Conservation (phyloP, 2,888 invertebrate genomes). For the Hirtodrosophila alboralis region DNA sequence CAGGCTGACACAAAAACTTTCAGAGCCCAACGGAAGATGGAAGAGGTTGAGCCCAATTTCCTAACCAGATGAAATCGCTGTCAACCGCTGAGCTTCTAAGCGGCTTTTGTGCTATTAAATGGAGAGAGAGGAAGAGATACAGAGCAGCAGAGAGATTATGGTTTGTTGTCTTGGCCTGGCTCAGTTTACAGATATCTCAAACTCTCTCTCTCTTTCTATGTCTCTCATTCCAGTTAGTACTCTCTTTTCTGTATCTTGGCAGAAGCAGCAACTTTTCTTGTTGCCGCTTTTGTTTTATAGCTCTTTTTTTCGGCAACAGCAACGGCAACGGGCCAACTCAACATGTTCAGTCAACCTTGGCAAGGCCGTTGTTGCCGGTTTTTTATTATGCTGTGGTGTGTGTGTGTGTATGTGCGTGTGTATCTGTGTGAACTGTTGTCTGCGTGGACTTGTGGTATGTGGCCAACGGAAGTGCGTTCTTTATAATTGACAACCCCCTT, state of each 20-base stretch:
- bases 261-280: conserved; percentile 66
- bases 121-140: conserved; percentile 20
- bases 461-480: conserved; percentile 70
- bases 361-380: conserved; percentile 83
- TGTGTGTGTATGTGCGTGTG: conserved; percentile 26
- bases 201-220: conserved; percentile 10
- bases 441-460: conserved; percentile 70
- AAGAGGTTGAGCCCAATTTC: conserved; percentile 53
- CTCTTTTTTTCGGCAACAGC: conserved; percentile 67
- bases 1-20: conserved; percentile 34
- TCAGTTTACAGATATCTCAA: conserved; percentile 17
- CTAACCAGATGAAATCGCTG: conserved; percentile 52
- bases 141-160: conserved; percentile 21
- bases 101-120: conserved; percentile 56
- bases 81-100: conserved; percentile 67
- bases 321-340: conserved; percentile 53
- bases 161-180: conserved; percentile 25
- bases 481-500: conserved; percentile 59
- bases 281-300: conserved; percentile 59
- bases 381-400: conserved; percentile 57
- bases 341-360: conserved; percentile 83
- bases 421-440: conserved; percentile 26
- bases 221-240: conserved; percentile 19
- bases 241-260: conserved; percentile 47
- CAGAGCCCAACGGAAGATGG: conserved; percentile 34